A percentile compares a stretch with the other conserved stretches of the same genome.
Evolutionary conservation across 2,888 invertebrate species (phyloP).

Genomic region (Halictus ligatus): DNA sequence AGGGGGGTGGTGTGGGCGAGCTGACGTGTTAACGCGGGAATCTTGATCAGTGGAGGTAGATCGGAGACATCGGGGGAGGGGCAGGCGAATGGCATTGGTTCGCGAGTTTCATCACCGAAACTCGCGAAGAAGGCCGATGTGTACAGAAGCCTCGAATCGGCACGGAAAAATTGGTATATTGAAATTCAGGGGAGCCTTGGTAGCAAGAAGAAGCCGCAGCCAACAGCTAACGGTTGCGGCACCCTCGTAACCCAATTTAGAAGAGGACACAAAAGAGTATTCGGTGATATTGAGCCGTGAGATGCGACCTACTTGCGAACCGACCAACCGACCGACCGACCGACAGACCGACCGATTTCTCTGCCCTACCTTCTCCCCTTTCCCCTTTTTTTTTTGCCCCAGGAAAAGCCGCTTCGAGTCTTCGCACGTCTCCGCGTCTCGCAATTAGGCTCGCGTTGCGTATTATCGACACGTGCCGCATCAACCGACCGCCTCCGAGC

Average conservation of each 20-base stretch:
- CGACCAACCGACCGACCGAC: constrained; percentile 62
- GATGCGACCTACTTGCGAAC: constrained; percentile 80
- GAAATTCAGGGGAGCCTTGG: constrained; percentile 53
- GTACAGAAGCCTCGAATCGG: constrained; percentile 17
- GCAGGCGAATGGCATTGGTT: too few relatives aligned
- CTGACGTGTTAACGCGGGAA: neutral
- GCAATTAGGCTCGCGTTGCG: constrained; percentile 14
- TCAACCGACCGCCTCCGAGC: neutral
- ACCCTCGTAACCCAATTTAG: constrained; percentile 80
- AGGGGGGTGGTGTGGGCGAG: neutral
- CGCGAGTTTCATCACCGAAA: neutral
- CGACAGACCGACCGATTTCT: constrained; percentile 56
- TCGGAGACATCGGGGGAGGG: neutral
- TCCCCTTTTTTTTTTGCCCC: constrained; percentile 23
- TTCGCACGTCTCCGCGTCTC: neutral
- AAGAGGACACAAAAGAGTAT: constrained; percentile 78
- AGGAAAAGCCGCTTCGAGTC: constrained; percentile 11
- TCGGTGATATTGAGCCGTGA: constrained; percentile 81
- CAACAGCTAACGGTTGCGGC: constrained; percentile 62
- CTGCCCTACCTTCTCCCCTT: constrained; percentile 60
- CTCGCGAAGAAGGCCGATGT: neutral
- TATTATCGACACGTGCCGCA: constrained; percentile 17
- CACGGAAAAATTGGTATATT: constrained; percentile 57
- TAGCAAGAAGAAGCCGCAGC: constrained; percentile 56
- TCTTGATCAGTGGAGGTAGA: neutral